Evolutionary conservation across 2,113 vertebrate species (phyloP).

Genomic region (Chloebia gouldiae): DNA sequence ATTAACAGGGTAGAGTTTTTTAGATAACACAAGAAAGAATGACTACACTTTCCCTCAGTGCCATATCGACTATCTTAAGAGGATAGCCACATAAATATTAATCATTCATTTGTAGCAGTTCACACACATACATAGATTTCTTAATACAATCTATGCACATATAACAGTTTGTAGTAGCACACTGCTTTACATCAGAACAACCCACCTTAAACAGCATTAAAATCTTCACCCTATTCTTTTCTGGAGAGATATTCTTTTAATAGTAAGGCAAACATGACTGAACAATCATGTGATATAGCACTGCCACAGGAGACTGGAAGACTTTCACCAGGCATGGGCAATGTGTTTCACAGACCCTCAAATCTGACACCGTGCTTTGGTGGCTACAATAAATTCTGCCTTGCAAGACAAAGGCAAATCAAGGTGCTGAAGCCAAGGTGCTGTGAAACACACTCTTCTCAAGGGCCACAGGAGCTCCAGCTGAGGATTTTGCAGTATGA

Average conservation of each 20-base stretch:
- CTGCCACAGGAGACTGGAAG: neutral
- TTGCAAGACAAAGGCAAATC: neutral
- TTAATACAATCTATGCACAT: neutral
- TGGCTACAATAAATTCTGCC: neutral
- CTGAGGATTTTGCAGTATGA: neutral
- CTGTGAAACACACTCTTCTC: neutral
- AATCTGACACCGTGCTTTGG: neutral
- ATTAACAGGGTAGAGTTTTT: neutral
- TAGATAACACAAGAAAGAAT: neutral
- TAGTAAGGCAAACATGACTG: neutral
- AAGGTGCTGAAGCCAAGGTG: neutral
- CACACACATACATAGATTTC: neutral
- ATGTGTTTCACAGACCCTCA: neutral
- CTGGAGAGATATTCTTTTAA: neutral
- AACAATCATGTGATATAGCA: neutral
- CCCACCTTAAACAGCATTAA: neutral
- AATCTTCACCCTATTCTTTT: neutral
- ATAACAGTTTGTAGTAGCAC: neutral
- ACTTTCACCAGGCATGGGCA: neutral
- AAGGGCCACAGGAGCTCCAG: neutral
- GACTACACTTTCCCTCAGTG: neutral
- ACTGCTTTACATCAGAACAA: neutral
- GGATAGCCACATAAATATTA: neutral
- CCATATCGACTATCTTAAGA: fast-evolving
- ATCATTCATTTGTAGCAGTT: neutral